Conservation (phyloP, 2,888 invertebrate species). For the Mayetiola destructor region DNA sequence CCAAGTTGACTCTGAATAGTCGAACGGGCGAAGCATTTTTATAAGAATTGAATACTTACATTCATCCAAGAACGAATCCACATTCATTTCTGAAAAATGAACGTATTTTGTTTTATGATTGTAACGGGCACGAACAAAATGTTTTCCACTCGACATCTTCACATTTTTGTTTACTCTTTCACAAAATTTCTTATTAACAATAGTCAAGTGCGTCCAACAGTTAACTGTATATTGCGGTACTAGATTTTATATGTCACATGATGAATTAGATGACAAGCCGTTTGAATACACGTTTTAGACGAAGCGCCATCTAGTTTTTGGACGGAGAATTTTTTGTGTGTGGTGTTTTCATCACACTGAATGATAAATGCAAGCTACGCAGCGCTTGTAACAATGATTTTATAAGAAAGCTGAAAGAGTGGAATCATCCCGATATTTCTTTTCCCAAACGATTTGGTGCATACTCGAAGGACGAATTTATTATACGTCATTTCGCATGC, state of each 20-base stretch:
- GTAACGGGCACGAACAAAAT: background rate
- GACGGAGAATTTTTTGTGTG: background rate
- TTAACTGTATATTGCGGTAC: background rate
- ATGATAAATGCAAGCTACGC: too few relatives aligned
- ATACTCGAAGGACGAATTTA: too few relatives aligned
- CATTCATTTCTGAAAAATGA: background rate
- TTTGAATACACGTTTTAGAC: background rate
- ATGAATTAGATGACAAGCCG: background rate
- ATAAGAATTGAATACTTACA: background rate
- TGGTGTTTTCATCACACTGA: too few relatives aligned
- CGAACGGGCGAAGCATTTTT: background rate
- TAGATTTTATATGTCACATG: background rate
- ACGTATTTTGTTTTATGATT: background rate
- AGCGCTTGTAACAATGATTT: too few relatives aligned
- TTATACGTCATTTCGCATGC: too few relatives aligned
- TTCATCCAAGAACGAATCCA: background rate
- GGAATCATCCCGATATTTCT: too few relatives aligned
- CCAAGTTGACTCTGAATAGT: too few relatives aligned
- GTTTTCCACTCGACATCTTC: background rate
- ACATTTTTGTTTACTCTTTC: background rate
- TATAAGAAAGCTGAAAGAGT: too few relatives aligned
- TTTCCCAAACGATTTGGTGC: too few relatives aligned
- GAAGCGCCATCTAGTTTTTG: background rate
- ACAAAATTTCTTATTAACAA: background rate
- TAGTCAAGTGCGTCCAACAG: background rate